Conservation (phyloP, 2,113 vertebrate genomes). For the Leptosomus discolor region DNA sequence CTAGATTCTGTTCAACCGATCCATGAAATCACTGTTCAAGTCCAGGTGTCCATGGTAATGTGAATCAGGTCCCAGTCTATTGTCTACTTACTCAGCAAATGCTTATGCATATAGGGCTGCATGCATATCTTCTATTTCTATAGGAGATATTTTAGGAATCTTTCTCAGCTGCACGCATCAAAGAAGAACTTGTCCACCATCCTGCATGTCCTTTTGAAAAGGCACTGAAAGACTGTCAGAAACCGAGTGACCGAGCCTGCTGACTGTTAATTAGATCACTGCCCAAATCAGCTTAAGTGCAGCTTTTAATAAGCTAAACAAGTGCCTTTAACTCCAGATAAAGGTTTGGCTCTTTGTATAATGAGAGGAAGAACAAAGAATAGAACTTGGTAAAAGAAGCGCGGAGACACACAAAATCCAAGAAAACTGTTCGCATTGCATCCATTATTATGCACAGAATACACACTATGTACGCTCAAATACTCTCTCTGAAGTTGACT, state of each 20-base stretch:
- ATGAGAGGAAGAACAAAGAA: neutral
- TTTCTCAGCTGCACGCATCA: neutral
- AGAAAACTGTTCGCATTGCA: fast-evolving
- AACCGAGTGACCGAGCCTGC: neutral
- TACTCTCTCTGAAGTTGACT: neutral
- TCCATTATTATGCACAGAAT: neutral
- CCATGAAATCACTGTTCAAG: neutral
- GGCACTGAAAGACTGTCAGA: neutral
- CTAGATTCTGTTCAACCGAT: neutral
- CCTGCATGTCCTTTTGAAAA: neutral
- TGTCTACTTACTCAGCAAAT: neutral
- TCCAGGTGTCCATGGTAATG: neutral
- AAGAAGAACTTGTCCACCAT: neutral
- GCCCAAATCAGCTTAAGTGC: neutral
- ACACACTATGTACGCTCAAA: neutral
- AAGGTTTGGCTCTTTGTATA: neutral
- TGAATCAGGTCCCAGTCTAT: neutral
- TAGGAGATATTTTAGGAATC: neutral
- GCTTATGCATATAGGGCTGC: neutral
- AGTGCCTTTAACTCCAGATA: neutral
- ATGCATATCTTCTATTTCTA: neutral
- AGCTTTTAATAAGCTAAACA: neutral
- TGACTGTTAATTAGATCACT: neutral
- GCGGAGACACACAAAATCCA: neutral
- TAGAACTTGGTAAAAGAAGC: neutral